Evolutionary conservation across 2,113 vertebrate species (phyloP).

Genomic region (Sphaerodactylus townsendi): DNA sequence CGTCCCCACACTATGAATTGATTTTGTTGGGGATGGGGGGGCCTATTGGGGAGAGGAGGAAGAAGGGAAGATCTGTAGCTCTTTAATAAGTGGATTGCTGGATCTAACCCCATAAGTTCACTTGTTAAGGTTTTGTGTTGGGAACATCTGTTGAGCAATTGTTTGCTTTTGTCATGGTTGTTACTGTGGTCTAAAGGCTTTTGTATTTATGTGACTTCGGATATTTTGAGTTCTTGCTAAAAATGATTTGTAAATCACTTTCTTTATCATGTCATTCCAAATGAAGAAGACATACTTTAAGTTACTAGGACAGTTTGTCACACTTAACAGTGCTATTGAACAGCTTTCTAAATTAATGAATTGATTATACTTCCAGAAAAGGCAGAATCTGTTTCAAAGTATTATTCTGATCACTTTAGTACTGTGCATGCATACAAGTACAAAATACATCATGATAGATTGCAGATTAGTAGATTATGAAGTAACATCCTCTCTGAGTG

Average conservation of each 20-base stretch:
- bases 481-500: background rate
- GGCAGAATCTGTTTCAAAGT: background rate
- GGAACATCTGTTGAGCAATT: background rate
- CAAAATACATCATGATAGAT: background rate
- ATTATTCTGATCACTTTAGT: background rate
- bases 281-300: background rate
- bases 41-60: too few species aligned
- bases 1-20: too few species aligned
- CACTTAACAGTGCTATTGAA: background rate
- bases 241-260: background rate
- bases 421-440: background rate
- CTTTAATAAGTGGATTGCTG: too few species aligned
- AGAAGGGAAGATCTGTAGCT: too few species aligned
- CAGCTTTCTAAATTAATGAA: background rate
- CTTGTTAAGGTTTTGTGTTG: background rate
- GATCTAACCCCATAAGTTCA: too few species aligned
- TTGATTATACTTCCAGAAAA: background rate
- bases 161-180: background rate
- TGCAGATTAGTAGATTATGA: background rate
- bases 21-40: too few species aligned
- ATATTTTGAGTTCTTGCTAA: background rate
- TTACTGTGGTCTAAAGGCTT: background rate
- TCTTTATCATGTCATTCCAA: background rate
- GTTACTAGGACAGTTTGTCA: background rate
- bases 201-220: background rate